Evolutionary conservation across 2,888 invertebrate species (phyloP), one percentile per base, ranked within the genome.

Genomic region (Dynastes hyllus): DNA sequence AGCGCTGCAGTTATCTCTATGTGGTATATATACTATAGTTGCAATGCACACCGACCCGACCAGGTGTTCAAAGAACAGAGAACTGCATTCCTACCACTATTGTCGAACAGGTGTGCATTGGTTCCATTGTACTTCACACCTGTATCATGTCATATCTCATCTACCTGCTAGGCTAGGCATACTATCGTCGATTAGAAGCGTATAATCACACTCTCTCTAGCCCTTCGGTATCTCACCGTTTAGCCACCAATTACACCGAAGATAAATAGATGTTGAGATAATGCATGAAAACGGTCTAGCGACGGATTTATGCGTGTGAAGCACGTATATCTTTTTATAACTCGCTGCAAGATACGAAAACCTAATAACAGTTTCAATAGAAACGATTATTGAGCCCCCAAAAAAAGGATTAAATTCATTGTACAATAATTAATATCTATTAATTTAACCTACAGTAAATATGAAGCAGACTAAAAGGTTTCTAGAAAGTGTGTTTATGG

Each of bases 101-200:
- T 71, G 71, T 71, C 37, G 71, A 82, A 82, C 82, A 82, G 82
- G 82, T 82, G 82, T 82, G 81, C 82, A 80, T 55, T 71, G 71
- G 75, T 80, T 77, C 82, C 80, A 81, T 82, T 82, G 81, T 82
- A 81, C 81, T 85, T 86, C 87, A 88, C 88, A 88, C 88, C 88
- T 88, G 88, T 88, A 85, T 85, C 85, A 85, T 86, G 86, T 86
- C 86, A 85, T 85, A 86, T 86, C 85, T 86, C 84, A 84, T 76
- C 76, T 77, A 71, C 71, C 71, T 71, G 71, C 71, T 71, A 22
- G 53, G 13, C 71, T 58, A 71, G 55, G 16, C 58, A 29, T 71
- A 71, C 71, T 71, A 71, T 71, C 55, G 71, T 71, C 71, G 71
- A 71, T 71, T 71, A 71, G 71, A 58, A 71, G 71, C 58, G 71